phyloP scores from a whole-genome alignment of 2,797 vertebrate genomes.

The Telmatherina bonti region DNA sequence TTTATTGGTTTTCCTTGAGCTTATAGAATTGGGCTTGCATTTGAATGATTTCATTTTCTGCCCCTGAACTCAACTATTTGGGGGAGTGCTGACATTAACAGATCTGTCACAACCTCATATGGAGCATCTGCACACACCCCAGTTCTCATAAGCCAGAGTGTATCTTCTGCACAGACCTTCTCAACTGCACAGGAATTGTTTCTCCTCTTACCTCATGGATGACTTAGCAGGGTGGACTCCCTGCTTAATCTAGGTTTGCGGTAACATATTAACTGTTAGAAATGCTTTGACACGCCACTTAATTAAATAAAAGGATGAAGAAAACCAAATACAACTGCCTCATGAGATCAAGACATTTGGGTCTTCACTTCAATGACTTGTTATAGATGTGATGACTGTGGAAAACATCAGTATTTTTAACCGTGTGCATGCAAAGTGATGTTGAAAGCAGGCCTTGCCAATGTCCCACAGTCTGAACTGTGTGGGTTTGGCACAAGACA shows the following conservation, averaged over 20 bases:
- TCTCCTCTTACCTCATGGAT: constrained; percentile 60
- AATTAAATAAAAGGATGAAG: constrained; percentile 48
- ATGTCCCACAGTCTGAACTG: constrained; percentile 43
- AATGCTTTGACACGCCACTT: constrained; percentile 38
- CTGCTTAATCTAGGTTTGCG: constrained; percentile 29
- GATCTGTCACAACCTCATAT: constrained; percentile 20
- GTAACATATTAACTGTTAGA: constrained; percentile 16
- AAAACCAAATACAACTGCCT: constrained; percentile 15
- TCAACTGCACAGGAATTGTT: not conserved
- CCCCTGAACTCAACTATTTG: constrained; percentile 26
- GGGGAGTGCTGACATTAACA: constrained; percentile 10
- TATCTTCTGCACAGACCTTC: constrained; percentile 31
- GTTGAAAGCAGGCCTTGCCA: constrained; percentile 35
- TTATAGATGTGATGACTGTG: constrained; percentile 21
- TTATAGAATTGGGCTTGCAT: constrained; percentile 17
- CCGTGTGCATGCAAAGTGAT: constrained; percentile 26
- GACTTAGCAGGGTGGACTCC: constrained; percentile 52
- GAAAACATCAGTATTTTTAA: constrained; percentile 35
- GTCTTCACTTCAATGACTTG: constrained; percentile 22
- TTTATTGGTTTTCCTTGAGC: not conserved
- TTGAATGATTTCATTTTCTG: constrained; percentile 16
- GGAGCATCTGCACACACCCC: constrained; percentile 23
- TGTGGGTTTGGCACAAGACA: constrained; percentile 49
- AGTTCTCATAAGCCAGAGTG: constrained; percentile 22
- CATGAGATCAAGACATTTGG: constrained; percentile 43